Base-by-base conservation (phyloP, 2,888 invertebrate species). In the Pediacus dermestoides region DNA sequence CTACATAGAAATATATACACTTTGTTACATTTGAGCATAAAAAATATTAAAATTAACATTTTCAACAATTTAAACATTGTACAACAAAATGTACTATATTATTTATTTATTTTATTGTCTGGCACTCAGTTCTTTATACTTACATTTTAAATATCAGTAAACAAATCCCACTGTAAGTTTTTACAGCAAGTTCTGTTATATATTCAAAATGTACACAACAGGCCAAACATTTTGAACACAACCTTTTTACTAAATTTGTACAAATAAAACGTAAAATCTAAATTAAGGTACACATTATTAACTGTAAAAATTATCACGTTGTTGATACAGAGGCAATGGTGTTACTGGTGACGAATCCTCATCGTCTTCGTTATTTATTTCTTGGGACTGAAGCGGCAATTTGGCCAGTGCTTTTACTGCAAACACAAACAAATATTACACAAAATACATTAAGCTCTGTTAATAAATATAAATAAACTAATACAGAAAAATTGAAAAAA, bases 271-370 rank as follows among this genome's bases (percentile, higher is more conserved):
- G 27, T 16, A 30, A 30, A 27, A 30, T 35, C 26, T 48, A 44
- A 38, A 32, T 25, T 31, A 31, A 30, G 34, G 30, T 36, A 30
- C 22, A 36, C 36, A 28, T 28, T 9, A 26, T 32, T 67, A 68
- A 63, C 66, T 68, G 67, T 83, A 88, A 73, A 80, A 88, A 68
- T 89, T 89, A 63, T 89, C 88, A 63, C 89, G 78, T 70, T 89
- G 88, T 69, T 90, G 89, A 64, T 86, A 87, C 48, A 89, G 76
- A 35, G 89, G 89, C 64, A 89, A 74, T 64, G 87, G 81, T 37
- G 84, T 82, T 55, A 81, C 80, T 22, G 89, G 88, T 32, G 85
- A 85, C 13, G 76, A 74, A 60, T 85, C 84, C 37, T 85, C 85
- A 53, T 81, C 80, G 39, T 86, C 82, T 45, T 77, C 73, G 53